Percentiles rank a stretch among this genome's conserved stretches.
Conservation (phyloP, 2,797 vertebrate species). For the Typhlichthys eigenmanni region DNA sequence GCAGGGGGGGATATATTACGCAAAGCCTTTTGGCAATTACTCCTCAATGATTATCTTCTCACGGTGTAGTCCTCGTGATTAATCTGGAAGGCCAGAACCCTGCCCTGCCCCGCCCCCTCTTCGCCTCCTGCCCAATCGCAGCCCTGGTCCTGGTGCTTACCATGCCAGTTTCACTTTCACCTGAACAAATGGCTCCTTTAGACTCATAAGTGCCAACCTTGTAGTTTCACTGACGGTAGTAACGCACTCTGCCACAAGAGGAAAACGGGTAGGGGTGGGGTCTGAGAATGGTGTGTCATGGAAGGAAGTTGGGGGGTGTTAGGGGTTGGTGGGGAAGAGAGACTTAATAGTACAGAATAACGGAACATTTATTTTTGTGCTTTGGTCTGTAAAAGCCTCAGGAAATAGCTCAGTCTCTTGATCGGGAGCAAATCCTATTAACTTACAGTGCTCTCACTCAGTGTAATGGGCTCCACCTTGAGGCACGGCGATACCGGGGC, state of each 20-base stretch:
- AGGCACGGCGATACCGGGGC: slow-evolving; percentile 66
- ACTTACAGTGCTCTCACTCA: slow-evolving; percentile 78
- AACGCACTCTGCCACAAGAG: slow-evolving; percentile 68
- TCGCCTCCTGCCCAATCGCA: slow-evolving; percentile 55
- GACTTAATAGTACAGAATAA: slow-evolving; percentile 72
- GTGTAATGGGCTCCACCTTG: slow-evolving; percentile 77
- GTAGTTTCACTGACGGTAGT: slow-evolving; percentile 73
- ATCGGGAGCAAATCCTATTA: slow-evolving; percentile 79
- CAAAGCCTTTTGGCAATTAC: slow-evolving; percentile 74
- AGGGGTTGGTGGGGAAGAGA: slow-evolving; percentile 1
- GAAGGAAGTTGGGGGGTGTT: slow-evolving; percentile 31
- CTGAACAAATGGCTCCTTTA: slow-evolving; percentile 79
- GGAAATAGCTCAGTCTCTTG: slow-evolving; percentile 78
- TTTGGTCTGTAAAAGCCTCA: slow-evolving; percentile 75
- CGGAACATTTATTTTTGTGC: slow-evolving; percentile 81
- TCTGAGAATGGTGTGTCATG: slow-evolving; percentile 21
- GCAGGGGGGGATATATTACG: slow-evolving; percentile 68
- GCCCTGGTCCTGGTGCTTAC: slow-evolving; percentile 65
- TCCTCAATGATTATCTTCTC: slow-evolving; percentile 71
- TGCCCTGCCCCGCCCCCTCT: slow-evolving; percentile 42
- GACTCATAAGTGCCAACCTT: slow-evolving; percentile 77
- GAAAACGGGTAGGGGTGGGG: slow-evolving; percentile 38
- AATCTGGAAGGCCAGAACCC: slow-evolving; percentile 59
- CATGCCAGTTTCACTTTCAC: slow-evolving; percentile 75
- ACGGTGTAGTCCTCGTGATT: slow-evolving; percentile 70